A percentile compares a stretch with the other conserved stretches of the same genome.
phyloP scores from a whole-genome alignment of 2,797 vertebrate genomes.

The Mus caroli region DNA sequence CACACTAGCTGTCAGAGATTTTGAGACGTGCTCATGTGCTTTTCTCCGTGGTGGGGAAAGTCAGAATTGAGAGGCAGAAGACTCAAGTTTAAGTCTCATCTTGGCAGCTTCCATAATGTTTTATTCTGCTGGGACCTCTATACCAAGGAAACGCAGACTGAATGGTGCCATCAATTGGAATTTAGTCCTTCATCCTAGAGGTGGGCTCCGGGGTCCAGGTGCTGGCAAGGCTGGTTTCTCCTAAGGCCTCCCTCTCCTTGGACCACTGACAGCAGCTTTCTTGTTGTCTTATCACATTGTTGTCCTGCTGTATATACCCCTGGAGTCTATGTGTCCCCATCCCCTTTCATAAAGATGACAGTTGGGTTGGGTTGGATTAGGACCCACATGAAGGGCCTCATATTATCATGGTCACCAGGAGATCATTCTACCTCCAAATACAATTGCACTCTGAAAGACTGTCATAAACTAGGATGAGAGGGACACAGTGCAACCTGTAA shows the following conservation, averaged over 20 bases:
- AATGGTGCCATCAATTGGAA: not conserved
- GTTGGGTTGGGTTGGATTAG: not conserved
- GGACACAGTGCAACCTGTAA: not conserved
- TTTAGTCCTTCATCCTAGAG: not conserved
- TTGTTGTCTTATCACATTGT: not conserved
- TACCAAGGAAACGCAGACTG: not conserved
- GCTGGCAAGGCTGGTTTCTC: not conserved
- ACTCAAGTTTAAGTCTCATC: not conserved
- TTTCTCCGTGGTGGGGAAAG: not conserved
- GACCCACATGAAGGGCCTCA: not conserved
- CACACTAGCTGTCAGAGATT: fast-evolving
- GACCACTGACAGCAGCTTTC: not conserved
- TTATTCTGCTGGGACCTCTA: not conserved
- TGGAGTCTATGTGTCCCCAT: not conserved
- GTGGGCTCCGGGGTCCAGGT: not conserved
- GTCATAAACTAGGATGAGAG: not conserved
- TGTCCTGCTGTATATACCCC: not conserved
- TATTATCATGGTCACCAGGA: not conserved
- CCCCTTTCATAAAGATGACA: not conserved
- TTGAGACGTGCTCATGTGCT: not conserved
- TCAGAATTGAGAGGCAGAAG: not conserved
- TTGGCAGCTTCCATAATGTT: not conserved
- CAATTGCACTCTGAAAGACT: not conserved
- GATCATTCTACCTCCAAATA: not conserved
- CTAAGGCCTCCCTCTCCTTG: not conserved